These are phyloP conservation scores for Acronicta leporina DNA, from an alignment of 2,888 invertebrate genomes.

Conservation along the genomic window DNA sequence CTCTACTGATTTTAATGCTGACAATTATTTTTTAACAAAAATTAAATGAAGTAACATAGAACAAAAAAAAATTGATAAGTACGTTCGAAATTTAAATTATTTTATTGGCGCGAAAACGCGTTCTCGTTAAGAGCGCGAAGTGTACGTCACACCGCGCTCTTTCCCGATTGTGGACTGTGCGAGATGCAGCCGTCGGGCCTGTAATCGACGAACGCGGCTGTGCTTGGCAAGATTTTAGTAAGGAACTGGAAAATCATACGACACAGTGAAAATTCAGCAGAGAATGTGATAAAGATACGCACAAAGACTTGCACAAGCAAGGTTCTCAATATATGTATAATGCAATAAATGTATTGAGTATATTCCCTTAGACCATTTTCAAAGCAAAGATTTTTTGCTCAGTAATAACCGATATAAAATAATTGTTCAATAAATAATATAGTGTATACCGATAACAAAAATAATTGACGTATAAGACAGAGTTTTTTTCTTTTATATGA, in stretches of 20 bases:
- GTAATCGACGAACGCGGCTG: constrained; percentile 19
- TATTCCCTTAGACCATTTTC: too few species aligned
- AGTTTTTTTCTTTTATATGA: too few species aligned
- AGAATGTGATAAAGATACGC: neutral
- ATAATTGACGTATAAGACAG: too few species aligned
- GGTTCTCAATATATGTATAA: too few species aligned
- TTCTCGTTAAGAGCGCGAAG: constrained; percentile 53
- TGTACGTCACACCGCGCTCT: constrained; percentile 75
- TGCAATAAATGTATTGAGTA: too few species aligned
- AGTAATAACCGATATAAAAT: too few species aligned
- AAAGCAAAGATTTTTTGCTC: too few species aligned
- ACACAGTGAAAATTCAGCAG: constrained; percentile 37
- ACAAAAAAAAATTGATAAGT: constrained; percentile 10
- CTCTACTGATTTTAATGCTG: constrained; percentile 39
- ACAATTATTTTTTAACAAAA: constrained; percentile 37
- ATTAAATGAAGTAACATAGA: constrained; percentile 1
- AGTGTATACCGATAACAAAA: too few species aligned
- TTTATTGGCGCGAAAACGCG: constrained; percentile 67
- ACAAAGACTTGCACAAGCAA: too few species aligned
- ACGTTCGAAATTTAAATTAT: constrained; percentile 53
- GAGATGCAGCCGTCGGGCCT: constrained; percentile 34
- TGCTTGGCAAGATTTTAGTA: constrained; percentile 17
- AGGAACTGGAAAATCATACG: constrained; percentile 55
- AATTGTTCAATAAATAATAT: too few species aligned
- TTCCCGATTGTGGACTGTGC: constrained; percentile 70